phyloP scores from a whole-genome alignment of 2,797 vertebrate genomes.

The Masticophis lateralis region DNA sequence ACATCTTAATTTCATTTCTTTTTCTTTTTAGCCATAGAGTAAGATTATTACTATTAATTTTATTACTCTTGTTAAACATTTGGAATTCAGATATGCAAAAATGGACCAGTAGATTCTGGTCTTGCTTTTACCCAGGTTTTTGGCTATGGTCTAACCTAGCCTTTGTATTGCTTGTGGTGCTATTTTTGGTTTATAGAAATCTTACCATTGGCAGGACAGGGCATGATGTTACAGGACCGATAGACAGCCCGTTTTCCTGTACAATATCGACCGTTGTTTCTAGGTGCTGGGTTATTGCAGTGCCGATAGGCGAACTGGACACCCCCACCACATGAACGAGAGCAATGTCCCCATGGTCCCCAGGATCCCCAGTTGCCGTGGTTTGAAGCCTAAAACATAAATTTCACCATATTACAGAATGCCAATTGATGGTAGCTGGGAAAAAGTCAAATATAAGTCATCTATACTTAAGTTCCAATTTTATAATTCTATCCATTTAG shows the following conservation, averaged over 20 bases:
- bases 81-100: background rate
- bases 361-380: slow-evolving; percentile 98
- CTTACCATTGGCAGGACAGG: slow-evolving; percentile 83
- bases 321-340: slow-evolving; percentile 88
- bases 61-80: background rate
- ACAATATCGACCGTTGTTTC: slow-evolving; percentile 93
- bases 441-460: background rate
- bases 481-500: background rate
- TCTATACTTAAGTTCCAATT: fast-evolving
- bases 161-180: fast-evolving
- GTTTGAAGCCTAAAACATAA: slow-evolving; percentile 83
- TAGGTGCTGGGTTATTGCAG: slow-evolving; percentile 95
- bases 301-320: slow-evolving; percentile 94
- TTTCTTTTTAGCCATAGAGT: background rate
- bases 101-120: background rate
- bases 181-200: background rate
- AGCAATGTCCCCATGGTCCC: slow-evolving; percentile 93
- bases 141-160: background rate
- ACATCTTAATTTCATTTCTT: background rate
- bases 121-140: background rate
- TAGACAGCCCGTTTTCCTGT: slow-evolving; percentile 93
- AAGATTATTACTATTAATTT: background rate
- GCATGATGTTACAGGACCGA: slow-evolving; percentile 83
- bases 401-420: background rate
- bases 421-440: fast-evolving